Base-by-base conservation (phyloP, 2,888 invertebrate genomes). In the Boloria selene region DNA sequence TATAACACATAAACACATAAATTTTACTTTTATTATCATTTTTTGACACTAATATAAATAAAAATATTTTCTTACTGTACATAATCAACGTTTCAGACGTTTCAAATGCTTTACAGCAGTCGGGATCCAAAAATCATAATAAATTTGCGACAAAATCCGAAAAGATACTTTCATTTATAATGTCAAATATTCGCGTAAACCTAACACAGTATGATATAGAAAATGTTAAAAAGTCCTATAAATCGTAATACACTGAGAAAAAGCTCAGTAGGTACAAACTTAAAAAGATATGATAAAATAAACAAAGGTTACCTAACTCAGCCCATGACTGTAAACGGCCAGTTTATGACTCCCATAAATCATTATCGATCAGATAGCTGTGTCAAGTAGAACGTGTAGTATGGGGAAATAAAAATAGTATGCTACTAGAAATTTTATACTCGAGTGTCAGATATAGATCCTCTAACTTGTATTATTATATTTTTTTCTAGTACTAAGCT, bases 311-410 rank as follows among this genome's bases (percentile, higher is more conserved):
- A 76, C 75, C 78, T 75, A 76, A 75, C 78, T 77, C 79, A 81
- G 79, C 80, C 75, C 75, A 77, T 69, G 75, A 70, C 75, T 78
- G 84, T 89, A 87, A 89, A 84, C 80, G 87, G 86, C 85, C 84
- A 84, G 77, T 79, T 88, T 86, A 89, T 78, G 84, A 81, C 74
- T 51, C 72, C 45, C 82, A 80, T 90, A 88, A 90, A 90, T 90
- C 89, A 88, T 76, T 73, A 84, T 88, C 82, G 86, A 84, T 79
- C 76, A 75, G 80, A 84, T 84, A 77, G 63, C 26, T n/a, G 16
- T 62, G 65, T 70, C 59, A 62, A 49, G 51, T 61, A 56, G 42
- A 47, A 50, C 42, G 56, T 50, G 13, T 38, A 16, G 49, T 49
- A 38, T 44, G 45, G 31, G 45, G 31, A 59, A 52, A 64, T 59